These are phyloP conservation scores for Procambarus virginalis DNA, from an alignment of 1,140 invertebrate genomes.

Conservation along the genomic window DNA sequence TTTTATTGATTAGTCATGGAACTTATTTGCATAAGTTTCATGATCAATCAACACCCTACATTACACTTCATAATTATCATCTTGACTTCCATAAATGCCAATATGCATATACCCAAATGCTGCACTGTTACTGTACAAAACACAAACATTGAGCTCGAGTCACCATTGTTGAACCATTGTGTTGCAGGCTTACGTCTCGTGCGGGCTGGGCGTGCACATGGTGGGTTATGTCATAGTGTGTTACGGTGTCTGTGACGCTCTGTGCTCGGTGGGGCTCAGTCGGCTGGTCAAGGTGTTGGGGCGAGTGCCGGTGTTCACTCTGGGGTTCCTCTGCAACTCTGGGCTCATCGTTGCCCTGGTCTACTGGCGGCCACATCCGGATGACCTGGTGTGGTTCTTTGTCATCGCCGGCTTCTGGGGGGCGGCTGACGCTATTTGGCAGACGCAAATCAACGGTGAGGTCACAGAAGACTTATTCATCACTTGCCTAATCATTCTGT, in stretches of 20 bases:
- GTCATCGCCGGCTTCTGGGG: conserved; percentile 95
- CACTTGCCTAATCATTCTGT: neutral
- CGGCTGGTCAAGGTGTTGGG: conserved; percentile 94
- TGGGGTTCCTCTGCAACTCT: conserved; percentile 85
- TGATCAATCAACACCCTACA: no score
- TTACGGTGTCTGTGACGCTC: conserved; percentile 91
- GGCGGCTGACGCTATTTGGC: conserved; percentile 97
- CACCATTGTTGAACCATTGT: no score
- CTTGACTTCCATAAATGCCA: no score
- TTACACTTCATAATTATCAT: no score
- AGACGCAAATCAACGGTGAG: conserved; percentile 92
- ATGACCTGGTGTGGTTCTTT: conserved; percentile 87
- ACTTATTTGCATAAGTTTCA: no score
- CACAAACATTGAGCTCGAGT: no score
- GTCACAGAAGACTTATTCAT: no score
- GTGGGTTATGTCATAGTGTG: conserved; percentile 97
- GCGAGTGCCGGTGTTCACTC: conserved; percentile 87
- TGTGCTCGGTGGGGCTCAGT: conserved; percentile 91
- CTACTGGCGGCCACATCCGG: conserved; percentile 43
- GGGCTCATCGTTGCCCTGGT: conserved; percentile 84
- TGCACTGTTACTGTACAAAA: no score
- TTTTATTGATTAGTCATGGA: no score
- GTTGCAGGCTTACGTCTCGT: conserved; percentile 90
- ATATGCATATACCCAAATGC: no score
- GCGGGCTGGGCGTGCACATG: conserved; percentile 89